Evolutionary conservation across 2,113 vertebrate species (phyloP).

Genomic region (Hymenochirus boettgeri): DNA sequence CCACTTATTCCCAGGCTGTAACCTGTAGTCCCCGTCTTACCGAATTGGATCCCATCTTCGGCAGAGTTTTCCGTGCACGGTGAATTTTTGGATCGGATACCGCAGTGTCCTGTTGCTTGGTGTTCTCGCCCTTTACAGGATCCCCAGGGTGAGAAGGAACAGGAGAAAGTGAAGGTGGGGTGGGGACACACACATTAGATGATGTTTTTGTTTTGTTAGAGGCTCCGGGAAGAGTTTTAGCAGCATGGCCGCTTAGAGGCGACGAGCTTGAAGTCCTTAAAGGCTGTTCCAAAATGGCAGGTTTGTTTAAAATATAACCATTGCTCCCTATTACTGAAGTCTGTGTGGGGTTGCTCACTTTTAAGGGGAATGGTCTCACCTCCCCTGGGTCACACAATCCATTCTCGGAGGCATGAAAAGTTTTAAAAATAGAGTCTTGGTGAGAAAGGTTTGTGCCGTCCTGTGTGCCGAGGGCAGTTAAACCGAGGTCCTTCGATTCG

Average conservation of each 20-base stretch:
- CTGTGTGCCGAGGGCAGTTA: constrained; percentile 55
- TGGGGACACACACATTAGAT: constrained; percentile 48
- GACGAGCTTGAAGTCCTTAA: constrained; percentile 59
- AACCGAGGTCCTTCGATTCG: constrained; percentile 55
- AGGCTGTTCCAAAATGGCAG: constrained; percentile 62
- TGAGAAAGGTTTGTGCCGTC: constrained; percentile 58
- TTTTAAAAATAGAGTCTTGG: constrained; percentile 56
- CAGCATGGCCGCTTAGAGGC: constrained; percentile 62
- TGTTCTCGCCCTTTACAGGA: constrained; percentile 60
- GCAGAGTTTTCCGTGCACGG: constrained; percentile 88
- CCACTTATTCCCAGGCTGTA: too few species aligned
- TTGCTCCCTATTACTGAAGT: constrained; percentile 79
- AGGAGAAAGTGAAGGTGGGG: constrained; percentile 49
- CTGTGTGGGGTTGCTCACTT: constrained; percentile 66
- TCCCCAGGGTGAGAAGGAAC: constrained; percentile 51
- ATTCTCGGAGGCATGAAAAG: constrained; percentile 71
- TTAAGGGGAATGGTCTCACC: constrained; percentile 56
- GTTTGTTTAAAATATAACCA: constrained; percentile 65
- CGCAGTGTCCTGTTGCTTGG: constrained; percentile 61
- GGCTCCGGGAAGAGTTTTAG: constrained; percentile 62
- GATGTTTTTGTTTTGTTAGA: constrained; percentile 58
- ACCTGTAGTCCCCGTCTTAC: too few species aligned
- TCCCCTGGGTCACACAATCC: constrained; percentile 67
- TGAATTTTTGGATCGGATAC: constrained; percentile 70
- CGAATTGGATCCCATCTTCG: constrained; percentile 77